Evolutionary conservation across 2,888 invertebrate genomes (phyloP).

Genomic region (Mythimna loreyi): DNA sequence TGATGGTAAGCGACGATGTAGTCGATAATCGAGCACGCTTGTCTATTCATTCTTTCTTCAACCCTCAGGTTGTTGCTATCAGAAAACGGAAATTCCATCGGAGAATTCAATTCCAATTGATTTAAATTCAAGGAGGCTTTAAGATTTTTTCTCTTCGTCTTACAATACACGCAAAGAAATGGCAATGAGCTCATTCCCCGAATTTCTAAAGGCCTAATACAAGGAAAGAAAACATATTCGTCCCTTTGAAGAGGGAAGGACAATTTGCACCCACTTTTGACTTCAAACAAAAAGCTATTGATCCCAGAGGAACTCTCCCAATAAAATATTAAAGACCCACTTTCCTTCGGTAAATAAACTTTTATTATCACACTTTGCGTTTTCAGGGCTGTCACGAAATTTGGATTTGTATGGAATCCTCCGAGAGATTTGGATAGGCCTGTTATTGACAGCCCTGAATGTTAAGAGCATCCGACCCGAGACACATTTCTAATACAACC

Average conservation of each 20-base stretch:
- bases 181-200: conserved; percentile 1
- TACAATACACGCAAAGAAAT: conserved; percentile 3
- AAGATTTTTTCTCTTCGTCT: neutral
- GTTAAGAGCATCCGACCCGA: conserved; percentile 1
- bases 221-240: conserved; percentile 17
- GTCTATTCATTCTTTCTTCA: too few relatives aligned
- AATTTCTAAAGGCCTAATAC: conserved; percentile 20
- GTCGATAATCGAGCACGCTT: too few relatives aligned
- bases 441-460: conserved; percentile 35
- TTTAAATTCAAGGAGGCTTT: neutral
- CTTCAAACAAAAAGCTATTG: conserved; percentile 36
- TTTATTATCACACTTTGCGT: conserved; percentile 32
- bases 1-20: too few relatives aligned
- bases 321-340: conserved; percentile 67
- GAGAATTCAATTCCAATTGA: neutral
- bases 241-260: conserved; percentile 24
- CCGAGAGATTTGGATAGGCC: conserved; percentile 1
- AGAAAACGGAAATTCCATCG: too few relatives aligned
- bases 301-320: conserved; percentile 51
- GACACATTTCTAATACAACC: too few relatives aligned
- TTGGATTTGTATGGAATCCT: conserved; percentile 13
- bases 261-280: conserved; percentile 20
- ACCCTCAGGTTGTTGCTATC: too few relatives aligned
- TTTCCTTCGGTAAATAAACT: conserved; percentile 60
- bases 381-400: conserved; percentile 26